Percentiles rank a stretch among this genome's conserved stretches.
Conservation (phyloP, 2,888 invertebrate genomes). For the Rhagonycha fulva region DNA sequence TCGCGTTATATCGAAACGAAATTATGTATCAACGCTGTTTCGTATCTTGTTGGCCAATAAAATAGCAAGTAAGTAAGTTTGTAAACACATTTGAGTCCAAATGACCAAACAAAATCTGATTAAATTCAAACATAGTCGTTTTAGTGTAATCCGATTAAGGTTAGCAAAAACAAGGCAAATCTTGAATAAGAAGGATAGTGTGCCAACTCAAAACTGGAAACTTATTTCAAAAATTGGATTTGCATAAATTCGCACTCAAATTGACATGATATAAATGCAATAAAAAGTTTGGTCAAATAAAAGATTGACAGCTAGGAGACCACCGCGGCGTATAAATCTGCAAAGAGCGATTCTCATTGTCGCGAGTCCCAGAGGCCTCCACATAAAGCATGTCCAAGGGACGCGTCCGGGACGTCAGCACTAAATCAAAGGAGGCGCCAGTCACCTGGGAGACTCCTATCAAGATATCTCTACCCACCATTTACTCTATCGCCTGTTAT, state of each 20-base stretch:
- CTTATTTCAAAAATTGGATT: neutral
- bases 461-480: conserved; percentile 43
- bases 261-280: conserved; percentile 1
- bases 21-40: neutral
- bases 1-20: neutral
- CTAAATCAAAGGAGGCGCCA: conserved; percentile 56
- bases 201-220: neutral
- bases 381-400: conserved; percentile 50
- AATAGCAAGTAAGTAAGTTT: neutral
- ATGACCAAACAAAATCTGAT: neutral
- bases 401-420: conserved; percentile 49
- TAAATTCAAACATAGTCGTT: neutral
- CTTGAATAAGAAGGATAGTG: neutral
- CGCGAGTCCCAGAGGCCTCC: conserved; percentile 47
- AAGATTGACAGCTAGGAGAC: conserved; percentile 54
- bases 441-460: conserved; percentile 51
- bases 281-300: conserved; percentile 36
- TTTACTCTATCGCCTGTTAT: conserved; percentile 38
- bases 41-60: neutral
- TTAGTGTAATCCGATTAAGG: neutral
- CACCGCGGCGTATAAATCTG: conserved; percentile 51
- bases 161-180: neutral
- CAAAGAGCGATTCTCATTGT: conserved; percentile 53
- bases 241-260: neutral
- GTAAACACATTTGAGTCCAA: neutral